A percentile compares a stretch with the other conserved stretches of the same genome.
Evolutionary conservation across 2,113 vertebrate species (phyloP).

Genomic region (Conger conger): DNA sequence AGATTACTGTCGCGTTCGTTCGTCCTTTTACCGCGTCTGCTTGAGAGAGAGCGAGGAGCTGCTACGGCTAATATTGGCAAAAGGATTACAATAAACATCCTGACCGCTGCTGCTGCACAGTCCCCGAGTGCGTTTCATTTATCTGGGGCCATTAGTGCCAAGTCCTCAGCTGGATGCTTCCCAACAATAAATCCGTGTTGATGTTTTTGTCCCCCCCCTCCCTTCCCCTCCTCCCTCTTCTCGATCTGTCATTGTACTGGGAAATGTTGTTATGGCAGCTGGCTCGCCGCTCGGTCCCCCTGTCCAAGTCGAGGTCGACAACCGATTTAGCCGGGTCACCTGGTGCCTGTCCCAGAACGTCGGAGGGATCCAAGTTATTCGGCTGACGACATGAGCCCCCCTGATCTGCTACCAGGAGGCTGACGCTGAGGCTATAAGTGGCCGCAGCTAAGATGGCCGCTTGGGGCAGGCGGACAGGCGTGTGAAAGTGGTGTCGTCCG

Average conservation of each 20-base stretch:
- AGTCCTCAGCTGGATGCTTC: conserved; percentile 15
- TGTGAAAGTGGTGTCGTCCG: background rate
- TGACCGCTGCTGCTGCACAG: background rate
- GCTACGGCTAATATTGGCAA: background rate
- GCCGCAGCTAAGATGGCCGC: background rate
- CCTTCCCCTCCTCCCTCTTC: background rate
- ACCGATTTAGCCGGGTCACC: conserved; percentile 10
- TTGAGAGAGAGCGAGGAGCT: background rate
- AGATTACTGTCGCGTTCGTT: background rate
- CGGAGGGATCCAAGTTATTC: conserved; percentile 3
- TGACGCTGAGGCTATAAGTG: background rate
- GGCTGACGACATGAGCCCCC: background rate
- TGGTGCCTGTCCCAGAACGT: conserved; percentile 12
- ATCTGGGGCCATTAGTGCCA: background rate
- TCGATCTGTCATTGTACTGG: conserved; percentile 1
- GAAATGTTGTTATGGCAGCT: conserved; percentile 12
- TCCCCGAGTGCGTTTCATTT: background rate
- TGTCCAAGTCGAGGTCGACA: background rate
- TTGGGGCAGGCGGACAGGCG: too few relatives aligned
- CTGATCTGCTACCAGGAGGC: background rate
- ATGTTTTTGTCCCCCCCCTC: background rate
- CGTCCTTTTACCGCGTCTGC: background rate
- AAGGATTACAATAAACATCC: conserved; percentile 4
- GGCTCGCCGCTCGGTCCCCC: background rate
- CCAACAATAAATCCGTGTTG: conserved; percentile 10